A percentile compares a stretch with the other conserved stretches of the same genome.
phyloP scores from a whole-genome alignment of 2,888 invertebrate species.

The Frankliniella intonsa region DNA sequence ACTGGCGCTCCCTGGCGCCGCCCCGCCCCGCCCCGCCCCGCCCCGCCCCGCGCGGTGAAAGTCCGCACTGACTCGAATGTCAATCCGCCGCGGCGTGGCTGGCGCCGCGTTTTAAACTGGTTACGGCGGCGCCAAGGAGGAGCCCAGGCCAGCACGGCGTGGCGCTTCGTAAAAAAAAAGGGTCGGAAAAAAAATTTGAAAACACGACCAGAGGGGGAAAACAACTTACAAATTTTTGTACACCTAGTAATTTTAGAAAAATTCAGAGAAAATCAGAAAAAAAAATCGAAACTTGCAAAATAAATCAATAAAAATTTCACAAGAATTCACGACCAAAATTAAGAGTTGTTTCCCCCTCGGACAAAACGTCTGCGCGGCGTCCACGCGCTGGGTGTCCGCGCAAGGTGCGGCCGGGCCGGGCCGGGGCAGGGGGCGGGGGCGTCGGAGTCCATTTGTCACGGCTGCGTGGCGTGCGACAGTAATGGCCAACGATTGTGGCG shows the following conservation, averaged over 20 bases:
- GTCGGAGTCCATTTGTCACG: background rate
- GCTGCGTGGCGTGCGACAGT: background rate
- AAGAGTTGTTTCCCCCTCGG: too few species aligned
- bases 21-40: background rate
- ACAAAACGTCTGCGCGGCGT: background rate
- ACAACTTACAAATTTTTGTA: too few species aligned
- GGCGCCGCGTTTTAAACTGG: background rate
- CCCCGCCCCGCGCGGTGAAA: background rate
- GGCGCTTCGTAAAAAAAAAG: background rate
- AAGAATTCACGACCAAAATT: too few species aligned
- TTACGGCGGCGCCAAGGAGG: background rate
- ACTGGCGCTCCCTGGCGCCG: background rate
- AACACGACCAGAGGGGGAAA: too few species aligned
- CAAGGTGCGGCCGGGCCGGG: background rate
- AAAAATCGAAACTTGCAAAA: too few species aligned
- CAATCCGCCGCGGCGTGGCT: background rate
- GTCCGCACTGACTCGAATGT: background rate
- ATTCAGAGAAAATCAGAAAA: too few species aligned
- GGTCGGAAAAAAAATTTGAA: too few species aligned
- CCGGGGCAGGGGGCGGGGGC: background rate
- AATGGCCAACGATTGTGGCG: background rate
- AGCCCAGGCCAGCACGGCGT: background rate
- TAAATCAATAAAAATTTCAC: too few species aligned
- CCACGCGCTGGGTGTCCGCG: background rate
- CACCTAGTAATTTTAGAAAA: too few species aligned